These are phyloP conservation scores for Beroe ovata DNA, from an alignment of 37 sponge, comb jelly and placozoan genomes.

Conservation along the genomic window DNA sequence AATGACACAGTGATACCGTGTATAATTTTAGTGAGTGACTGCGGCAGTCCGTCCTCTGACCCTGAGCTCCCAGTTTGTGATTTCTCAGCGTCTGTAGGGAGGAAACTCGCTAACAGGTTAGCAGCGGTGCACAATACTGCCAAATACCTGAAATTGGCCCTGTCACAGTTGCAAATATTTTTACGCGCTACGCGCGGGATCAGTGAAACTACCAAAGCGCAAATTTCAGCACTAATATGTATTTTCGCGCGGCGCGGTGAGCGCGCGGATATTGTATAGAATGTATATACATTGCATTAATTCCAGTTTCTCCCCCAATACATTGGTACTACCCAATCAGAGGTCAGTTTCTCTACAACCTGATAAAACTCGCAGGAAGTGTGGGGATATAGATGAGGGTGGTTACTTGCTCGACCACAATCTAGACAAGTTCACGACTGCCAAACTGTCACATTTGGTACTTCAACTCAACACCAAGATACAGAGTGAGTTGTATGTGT, in stretches of 20 bases:
- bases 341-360: too few relatives aligned
- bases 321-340: too few relatives aligned
- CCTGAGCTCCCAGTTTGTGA: slow-evolving; percentile 31
- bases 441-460: neutral
- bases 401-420: neutral
- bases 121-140: neutral
- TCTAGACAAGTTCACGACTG: neutral
- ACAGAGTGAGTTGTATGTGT: too few relatives aligned
- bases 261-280: too few relatives aligned
- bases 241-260: neutral
- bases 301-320: too few relatives aligned
- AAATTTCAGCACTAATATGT: neutral
- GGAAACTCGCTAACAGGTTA: slow-evolving; percentile 38
- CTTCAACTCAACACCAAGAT: neutral
- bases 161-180: neutral
- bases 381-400: neutral
- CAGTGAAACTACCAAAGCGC: neutral
- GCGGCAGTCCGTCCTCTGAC: slow-evolving; percentile 29
- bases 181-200: neutral
- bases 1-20: too few relatives aligned
- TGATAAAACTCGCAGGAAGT: too few relatives aligned
- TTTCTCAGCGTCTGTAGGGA: slow-evolving; percentile 1
- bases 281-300: too few relatives aligned
- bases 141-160: too few relatives aligned
- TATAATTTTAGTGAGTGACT: slow-evolving; percentile 23